phyloP scores from a whole-genome alignment of 2,888 invertebrate species.

The Amphipyra berbera region DNA sequence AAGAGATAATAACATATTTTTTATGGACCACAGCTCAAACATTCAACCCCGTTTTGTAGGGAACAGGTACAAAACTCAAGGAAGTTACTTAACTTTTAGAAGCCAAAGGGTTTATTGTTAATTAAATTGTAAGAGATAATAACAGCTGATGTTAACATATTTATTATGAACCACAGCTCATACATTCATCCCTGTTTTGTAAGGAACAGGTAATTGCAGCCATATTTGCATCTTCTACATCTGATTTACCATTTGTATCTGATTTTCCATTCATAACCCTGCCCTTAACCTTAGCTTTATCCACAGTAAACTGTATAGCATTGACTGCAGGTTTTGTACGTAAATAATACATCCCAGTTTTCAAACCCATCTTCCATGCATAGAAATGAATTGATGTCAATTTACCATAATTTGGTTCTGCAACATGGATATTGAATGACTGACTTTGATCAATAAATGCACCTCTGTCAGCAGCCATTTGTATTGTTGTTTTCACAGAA shows the following conservation, averaged over 20 bases:
- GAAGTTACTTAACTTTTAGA: not conserved
- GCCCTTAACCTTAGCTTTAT: conserved; percentile 91
- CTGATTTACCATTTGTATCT: conserved; percentile 70
- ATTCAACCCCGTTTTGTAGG: too few species aligned
- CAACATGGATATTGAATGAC: conserved; percentile 99
- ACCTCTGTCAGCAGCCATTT: conserved; percentile 99
- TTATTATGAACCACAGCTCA: conserved; percentile 95
- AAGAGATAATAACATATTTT: too few species aligned
- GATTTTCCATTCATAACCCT: conserved; percentile 69
- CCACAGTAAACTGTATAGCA: conserved; percentile 99
- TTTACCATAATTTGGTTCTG: conserved; percentile 97
- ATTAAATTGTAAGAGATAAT: not conserved
- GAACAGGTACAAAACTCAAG: too few species aligned
- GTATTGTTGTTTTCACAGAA: conserved; percentile 96
- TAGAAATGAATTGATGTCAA: conserved; percentile 99
- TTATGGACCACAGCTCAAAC: too few species aligned
- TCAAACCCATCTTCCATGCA: conserved; percentile 98
- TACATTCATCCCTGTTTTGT: conserved; percentile 96
- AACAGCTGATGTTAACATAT: not conserved
- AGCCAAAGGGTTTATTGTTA: not conserved
- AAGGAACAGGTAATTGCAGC: conserved; percentile 96
- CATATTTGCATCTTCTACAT: conserved; percentile 88
- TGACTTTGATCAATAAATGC: conserved; percentile 99
- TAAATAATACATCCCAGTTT: conserved; percentile 99
- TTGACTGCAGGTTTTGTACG: conserved; percentile 98